Conservation (phyloP, 2,113 vertebrate genomes). For the Albula glossodonta region DNA sequence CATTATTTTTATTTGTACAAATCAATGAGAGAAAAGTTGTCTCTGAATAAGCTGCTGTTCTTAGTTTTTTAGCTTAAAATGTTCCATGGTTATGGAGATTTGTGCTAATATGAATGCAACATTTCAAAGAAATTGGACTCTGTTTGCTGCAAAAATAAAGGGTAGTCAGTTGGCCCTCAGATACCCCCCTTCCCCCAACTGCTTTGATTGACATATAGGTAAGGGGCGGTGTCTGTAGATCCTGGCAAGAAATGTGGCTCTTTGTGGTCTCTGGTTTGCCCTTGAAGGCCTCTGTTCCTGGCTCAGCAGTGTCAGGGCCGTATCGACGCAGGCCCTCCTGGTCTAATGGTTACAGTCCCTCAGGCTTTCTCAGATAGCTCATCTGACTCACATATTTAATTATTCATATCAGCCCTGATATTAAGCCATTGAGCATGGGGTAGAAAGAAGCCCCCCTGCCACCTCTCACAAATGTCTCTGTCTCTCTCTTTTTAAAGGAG, state of each 20-base stretch:
- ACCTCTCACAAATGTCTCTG: not conserved
- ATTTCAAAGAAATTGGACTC: not conserved
- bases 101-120: not conserved
- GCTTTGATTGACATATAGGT: not conserved
- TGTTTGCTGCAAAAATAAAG: not conserved
- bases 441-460: not conserved
- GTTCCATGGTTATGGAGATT: not conserved
- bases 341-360: slow-evolving; percentile 64
- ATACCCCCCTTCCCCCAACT: not conserved
- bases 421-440: slow-evolving; percentile 46
- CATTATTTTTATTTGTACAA: not conserved
- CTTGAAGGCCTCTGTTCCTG: slow-evolving; percentile 38
- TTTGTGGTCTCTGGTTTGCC: slow-evolving; percentile 37
- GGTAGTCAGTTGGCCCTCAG: not conserved
- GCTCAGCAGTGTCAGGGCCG: slow-evolving; percentile 28
- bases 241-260: not conserved
- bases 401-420: slow-evolving; percentile 72
- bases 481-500: not conserved
- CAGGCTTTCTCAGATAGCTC: slow-evolving; percentile 60
- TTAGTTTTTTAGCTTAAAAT: not conserved
- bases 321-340: slow-evolving; percentile 48
- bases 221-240: not conserved
- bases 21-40: not conserved
- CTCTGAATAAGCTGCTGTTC: not conserved
- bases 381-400: slow-evolving; percentile 60